These are phyloP conservation scores for Mesodorylaimus sp. DNA, from an alignment of 2,888 invertebrate species.

Conservation along the genomic window DNA sequence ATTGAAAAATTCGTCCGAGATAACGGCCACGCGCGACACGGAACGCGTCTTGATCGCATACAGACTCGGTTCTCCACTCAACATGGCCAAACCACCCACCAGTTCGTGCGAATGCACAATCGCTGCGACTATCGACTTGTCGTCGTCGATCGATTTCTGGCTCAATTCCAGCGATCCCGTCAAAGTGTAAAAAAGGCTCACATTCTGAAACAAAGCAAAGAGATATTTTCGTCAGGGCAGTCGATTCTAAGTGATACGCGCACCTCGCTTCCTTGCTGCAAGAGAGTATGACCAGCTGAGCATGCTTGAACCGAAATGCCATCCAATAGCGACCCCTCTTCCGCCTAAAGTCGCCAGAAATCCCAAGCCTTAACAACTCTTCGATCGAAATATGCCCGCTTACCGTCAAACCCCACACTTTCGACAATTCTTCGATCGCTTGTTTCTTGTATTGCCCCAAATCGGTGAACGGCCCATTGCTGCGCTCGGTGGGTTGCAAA, in stretches of 20 bases:
- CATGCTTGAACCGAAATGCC: too few relatives aligned
- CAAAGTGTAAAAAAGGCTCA: conserved; percentile 55
- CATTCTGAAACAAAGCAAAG: neutral
- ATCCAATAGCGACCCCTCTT: too few relatives aligned
- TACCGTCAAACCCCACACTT: neutral
- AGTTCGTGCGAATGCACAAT: conserved; percentile 69
- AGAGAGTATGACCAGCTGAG: neutral
- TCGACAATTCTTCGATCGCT: neutral
- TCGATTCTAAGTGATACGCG: neutral
- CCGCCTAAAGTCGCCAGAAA: too few relatives aligned
- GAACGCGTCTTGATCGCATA: conserved; percentile 77
- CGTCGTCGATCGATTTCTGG: conserved; percentile 44
- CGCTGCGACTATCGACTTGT: conserved; percentile 11
- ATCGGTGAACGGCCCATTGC: too few relatives aligned
- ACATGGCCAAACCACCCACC: conserved; percentile 75
- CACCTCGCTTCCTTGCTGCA: neutral
- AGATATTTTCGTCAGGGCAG: too few relatives aligned
- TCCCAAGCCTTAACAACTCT: neutral
- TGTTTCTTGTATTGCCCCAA: too few relatives aligned
- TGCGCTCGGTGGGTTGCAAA: too few relatives aligned
- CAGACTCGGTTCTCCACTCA: conserved; percentile 90
- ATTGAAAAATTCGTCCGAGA: conserved; percentile 64
- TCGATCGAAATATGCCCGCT: neutral
- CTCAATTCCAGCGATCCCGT: conserved; percentile 65
- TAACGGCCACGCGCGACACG: conserved; percentile 58